Evolutionary conservation across 2,797 vertebrate genomes (phyloP), one percentile per base, ranked within the genome.

Genomic region (Amblyraja radiata): DNA sequence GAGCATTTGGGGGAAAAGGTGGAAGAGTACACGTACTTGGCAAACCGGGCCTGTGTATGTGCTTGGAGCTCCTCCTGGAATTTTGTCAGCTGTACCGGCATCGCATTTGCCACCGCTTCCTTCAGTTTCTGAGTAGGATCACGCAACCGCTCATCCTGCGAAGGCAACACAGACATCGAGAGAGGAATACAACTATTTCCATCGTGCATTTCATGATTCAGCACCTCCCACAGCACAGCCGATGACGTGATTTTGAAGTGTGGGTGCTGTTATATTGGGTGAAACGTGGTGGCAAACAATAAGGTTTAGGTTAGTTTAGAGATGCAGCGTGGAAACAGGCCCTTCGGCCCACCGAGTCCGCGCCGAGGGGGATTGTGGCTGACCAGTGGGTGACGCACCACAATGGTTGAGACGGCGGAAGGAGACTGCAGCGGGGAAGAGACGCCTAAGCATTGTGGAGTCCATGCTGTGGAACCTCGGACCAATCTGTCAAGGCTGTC

Each of bases 51-150:
- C 94, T 97, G 97, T 93, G 96, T 98, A 13, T 96, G 97, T 78
- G 97, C 97, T 94, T 97, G 97, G 94, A 98, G 99, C 96, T 99
- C 98, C 96, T 99, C 98, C 94, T 99, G 98, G 96, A 98, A 99
- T 76, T 98, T 98, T 93, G 97, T 97, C 9, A 99, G 97, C 96
- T 99, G 99, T 94, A 98, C 98, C 2, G 98, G 98, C 99, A 99
- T 99, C 94, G 98, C 97, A 0, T 96, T 98, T 96, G 97, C 98
- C 94, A 99, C 98, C 1, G 98, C 98, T 95, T 99, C 95, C 93
- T 99, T 99, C 96, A 99, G 97, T 94, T 98, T 99, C 93, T 99
- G 97, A 94, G 99, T 96, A 21, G 99, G 99, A 25, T 97, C 96
- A 94, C 97, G 97, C 93, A 99, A 96, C 68, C 98, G 96, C 96